Conservation (phyloP, 1,140 invertebrate genomes). For the Sitophilus oryzae region DNA sequence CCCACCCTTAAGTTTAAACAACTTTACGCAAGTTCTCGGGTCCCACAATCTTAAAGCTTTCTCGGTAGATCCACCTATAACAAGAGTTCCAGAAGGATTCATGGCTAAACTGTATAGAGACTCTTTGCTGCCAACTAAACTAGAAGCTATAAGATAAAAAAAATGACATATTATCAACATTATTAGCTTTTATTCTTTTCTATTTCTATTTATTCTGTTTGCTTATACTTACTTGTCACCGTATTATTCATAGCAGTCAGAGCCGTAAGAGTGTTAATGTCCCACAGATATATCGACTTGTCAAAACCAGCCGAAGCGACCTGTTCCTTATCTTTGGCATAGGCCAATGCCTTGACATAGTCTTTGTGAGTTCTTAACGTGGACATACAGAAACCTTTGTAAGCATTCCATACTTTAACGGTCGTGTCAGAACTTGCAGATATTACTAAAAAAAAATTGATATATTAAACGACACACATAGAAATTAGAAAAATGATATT, state of each 20-base stretch:
- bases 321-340: slow-evolving; percentile 96
- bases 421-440: slow-evolving; percentile 99
- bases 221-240: slow-evolving; percentile 78
- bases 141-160: slow-evolving; percentile 67
- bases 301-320: slow-evolving; percentile 97
- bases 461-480: not conserved
- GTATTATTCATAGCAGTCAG: slow-evolving; percentile 98
- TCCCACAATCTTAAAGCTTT: slow-evolving; percentile 97
- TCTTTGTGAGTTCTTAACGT: slow-evolving; percentile 97
- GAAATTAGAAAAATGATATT: slow-evolving; percentile 33
- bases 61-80: slow-evolving; percentile 95
- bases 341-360: slow-evolving; percentile 96
- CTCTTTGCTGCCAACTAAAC: slow-evolving; percentile 93
- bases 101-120: slow-evolving; percentile 99
- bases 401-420: slow-evolving; percentile 99
- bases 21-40: slow-evolving; percentile 86
- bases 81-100: slow-evolving; percentile 92
- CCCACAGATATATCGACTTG: slow-evolving; percentile 96
- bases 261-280: slow-evolving; percentile 96
- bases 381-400: slow-evolving; percentile 99
- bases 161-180: slow-evolving; percentile 1
- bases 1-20: slow-evolving; percentile 66
- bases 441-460: slow-evolving; percentile 69
- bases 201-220: not conserved
- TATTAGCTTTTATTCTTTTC: not conserved